A percentile compares a stretch with the other conserved stretches of the same genome.
These are phyloP conservation scores for Phacellophora camtschatica DNA, from an alignment of 30 jellyfish, hydroid and myxozoan genomes.

Conservation along the genomic window DNA sequence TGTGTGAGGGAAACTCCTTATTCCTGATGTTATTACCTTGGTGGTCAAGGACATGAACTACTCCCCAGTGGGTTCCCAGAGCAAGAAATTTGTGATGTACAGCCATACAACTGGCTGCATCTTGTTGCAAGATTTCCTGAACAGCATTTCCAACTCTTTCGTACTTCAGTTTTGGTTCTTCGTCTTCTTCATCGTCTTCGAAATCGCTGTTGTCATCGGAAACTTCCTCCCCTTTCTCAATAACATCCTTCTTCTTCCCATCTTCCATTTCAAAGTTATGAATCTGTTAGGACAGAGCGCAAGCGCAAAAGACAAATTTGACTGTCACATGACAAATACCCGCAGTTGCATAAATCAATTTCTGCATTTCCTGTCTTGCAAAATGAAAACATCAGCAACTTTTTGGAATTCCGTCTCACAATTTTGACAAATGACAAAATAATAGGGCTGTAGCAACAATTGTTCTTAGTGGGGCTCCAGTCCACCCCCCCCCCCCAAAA, in stretches of 20 bases:
- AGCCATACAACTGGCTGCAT: conserved; percentile 99
- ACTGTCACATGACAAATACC: not conserved
- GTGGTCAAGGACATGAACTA: conserved; percentile 92
- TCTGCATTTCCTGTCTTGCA: too few species aligned
- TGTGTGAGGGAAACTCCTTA: conserved; percentile 86
- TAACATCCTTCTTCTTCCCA: not conserved
- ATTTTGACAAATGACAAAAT: too few species aligned
- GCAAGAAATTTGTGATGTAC: conserved; percentile 94
- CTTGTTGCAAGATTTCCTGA: conserved; percentile 71
- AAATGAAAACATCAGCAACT: too few species aligned
- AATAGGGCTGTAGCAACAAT: too few species aligned
- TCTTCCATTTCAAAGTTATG: not conserved
- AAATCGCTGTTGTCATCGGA: conserved; percentile 44
- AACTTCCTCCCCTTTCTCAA: conserved; percentile 6
- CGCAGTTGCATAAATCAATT: too few species aligned
- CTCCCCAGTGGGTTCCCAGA: conserved; percentile 98
- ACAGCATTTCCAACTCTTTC: conserved; percentile 88
- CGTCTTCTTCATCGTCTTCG: conserved; percentile 90
- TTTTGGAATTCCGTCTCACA: too few species aligned
- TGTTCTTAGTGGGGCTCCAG: too few species aligned
- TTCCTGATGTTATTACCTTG: conserved; percentile 88
- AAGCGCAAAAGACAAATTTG: not conserved
- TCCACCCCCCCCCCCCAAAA: too few species aligned
- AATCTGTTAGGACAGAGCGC: not conserved
- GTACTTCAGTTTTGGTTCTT: conserved; percentile 86